Evolutionary conservation across 2,113 vertebrate species (phyloP).

Genomic region (Alethe castanea): DNA sequence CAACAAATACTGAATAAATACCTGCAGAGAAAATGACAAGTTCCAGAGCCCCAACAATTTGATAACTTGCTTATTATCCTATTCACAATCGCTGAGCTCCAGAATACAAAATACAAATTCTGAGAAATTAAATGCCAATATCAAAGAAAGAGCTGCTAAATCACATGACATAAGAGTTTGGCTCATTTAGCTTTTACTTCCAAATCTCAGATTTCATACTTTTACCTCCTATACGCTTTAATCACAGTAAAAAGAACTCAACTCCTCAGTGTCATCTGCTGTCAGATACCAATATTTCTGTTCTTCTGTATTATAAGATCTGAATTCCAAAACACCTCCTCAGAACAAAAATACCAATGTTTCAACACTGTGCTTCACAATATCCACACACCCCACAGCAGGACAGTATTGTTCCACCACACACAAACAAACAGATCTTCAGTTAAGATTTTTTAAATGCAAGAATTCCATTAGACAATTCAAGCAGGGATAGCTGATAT

Average conservation of each 20-base stretch:
- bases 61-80: background rate
- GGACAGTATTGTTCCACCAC: background rate
- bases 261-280: background rate
- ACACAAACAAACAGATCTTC: background rate
- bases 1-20: background rate
- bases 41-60: background rate
- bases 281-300: background rate
- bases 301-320: background rate
- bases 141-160: background rate
- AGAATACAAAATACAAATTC: background rate
- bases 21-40: background rate
- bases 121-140: background rate
- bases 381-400: background rate
- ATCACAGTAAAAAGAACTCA: background rate
- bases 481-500: background rate
- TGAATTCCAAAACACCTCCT: background rate
- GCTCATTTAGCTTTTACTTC: background rate
- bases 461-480: background rate
- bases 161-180: background rate
- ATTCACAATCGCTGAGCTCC: background rate
- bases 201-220: background rate
- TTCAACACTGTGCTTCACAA: background rate
- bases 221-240: background rate
- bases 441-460: background rate
- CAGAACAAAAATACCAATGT: background rate